Conservation (phyloP, 2,888 invertebrate species). For the Acrobasis repandana region DNA sequence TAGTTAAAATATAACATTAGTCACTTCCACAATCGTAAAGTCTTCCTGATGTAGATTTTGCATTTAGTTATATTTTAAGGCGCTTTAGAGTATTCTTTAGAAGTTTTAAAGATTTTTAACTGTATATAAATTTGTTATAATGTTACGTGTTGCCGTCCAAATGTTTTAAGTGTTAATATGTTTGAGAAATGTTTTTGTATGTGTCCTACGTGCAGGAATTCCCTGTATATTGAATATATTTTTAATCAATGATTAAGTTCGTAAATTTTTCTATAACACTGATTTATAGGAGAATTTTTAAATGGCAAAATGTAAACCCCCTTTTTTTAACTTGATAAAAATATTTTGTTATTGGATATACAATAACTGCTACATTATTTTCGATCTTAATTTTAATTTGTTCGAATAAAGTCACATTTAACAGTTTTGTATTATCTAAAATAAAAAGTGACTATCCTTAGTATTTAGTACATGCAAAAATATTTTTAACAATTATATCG, state of each 20-base stretch:
- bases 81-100: conserved; percentile 49
- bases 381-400: not conserved
- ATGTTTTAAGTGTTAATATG: conserved; percentile 44
- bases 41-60: conserved; percentile 77
- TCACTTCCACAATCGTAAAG: conserved; percentile 61
- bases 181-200: conserved; percentile 30
- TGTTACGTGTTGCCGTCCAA: conserved; percentile 65
- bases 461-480: conserved; percentile 5
- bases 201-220: conserved; percentile 21
- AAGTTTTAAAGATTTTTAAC: conserved; percentile 42
- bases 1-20: conserved; percentile 48
- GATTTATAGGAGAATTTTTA: not conserved
- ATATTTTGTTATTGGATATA: no score
- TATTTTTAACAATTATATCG: conserved; percentile 17
- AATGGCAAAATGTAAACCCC: conserved; percentile 1
- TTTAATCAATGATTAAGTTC: not conserved
- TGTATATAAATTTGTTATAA: conserved; percentile 55
- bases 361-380: no score
- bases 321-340: no score
- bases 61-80: conserved; percentile 74
- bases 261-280: conserved; percentile 6
- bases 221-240: not conserved
- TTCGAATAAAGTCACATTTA: not conserved
- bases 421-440: not conserved
- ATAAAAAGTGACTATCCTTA: not conserved